Evolutionary conservation across 2,113 vertebrate genomes (phyloP).

Genomic region (Zosterops borbonicus): DNA sequence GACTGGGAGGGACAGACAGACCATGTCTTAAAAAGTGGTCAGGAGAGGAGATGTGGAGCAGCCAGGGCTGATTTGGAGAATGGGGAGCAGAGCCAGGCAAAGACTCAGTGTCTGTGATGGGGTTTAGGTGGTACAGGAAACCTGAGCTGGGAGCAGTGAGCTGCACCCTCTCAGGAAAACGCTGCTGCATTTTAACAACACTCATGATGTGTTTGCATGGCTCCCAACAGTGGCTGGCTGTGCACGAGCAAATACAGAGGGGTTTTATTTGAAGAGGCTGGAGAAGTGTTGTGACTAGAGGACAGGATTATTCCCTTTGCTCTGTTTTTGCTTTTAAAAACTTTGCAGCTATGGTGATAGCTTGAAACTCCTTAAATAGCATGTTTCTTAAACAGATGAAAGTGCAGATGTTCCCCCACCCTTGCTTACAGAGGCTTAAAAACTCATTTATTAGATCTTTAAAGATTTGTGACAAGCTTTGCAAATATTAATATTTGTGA

Average conservation of each 20-base stretch:
- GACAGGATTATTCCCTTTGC: background rate
- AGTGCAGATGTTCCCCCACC: background rate
- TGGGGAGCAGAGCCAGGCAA: background rate
- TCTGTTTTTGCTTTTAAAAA: slow-evolving; percentile 15
- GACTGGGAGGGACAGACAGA: background rate
- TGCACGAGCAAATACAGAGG: background rate
- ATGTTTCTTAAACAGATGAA: background rate
- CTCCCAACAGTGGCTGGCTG: background rate
- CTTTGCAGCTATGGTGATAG: background rate
- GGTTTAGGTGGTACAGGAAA: background rate
- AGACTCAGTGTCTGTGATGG: background rate
- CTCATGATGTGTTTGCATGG: background rate
- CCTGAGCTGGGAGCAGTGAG: background rate
- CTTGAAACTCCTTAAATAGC: background rate
- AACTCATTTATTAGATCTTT: slow-evolving; percentile 33
- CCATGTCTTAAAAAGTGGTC: background rate
- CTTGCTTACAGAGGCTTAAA: slow-evolving; percentile 47
- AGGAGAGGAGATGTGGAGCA: background rate
- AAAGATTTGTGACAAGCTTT: slow-evolving; percentile 19
- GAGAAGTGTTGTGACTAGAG: background rate
- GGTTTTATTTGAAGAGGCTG: background rate
- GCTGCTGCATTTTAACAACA: background rate
- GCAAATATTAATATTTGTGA: slow-evolving; percentile 32
- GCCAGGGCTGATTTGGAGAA: background rate
- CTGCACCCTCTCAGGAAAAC: background rate